These are phyloP conservation scores for Arctocebus calabarensis DNA, from an alignment of 2,797 vertebrate genomes.

Conservation along the genomic window DNA sequence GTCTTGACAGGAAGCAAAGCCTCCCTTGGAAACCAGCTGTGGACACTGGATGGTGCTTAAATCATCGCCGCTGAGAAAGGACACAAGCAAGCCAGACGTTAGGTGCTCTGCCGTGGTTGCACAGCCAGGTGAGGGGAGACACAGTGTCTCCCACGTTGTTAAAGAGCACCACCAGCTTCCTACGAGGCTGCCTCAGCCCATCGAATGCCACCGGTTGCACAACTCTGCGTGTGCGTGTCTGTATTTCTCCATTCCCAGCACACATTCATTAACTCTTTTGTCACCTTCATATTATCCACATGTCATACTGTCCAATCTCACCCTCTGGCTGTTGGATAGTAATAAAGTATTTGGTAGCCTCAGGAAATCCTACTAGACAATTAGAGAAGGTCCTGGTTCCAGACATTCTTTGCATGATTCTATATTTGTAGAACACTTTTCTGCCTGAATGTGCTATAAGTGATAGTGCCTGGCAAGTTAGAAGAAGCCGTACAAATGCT, in stretches of 20 bases:
- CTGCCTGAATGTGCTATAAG: conserved; percentile 58
- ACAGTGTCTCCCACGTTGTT: neutral
- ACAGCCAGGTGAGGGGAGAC: neutral
- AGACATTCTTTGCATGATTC: conserved; percentile 62
- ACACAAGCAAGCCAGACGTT: neutral
- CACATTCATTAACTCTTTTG: neutral
- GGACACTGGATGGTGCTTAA: neutral
- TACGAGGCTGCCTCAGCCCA: neutral
- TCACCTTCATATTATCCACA: neutral
- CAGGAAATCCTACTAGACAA: conserved; percentile 32
- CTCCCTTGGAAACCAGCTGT: neutral
- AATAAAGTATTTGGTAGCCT: neutral
- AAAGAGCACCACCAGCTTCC: neutral
- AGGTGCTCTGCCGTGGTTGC: neutral
- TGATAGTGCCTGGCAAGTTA: conserved; percentile 57
- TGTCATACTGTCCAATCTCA: neutral
- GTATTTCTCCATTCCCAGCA: neutral
- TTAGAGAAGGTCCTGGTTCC: conserved; percentile 63
- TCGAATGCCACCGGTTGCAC: neutral
- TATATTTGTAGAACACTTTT: conserved; percentile 70
- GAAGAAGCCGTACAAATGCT: conserved; percentile 48
- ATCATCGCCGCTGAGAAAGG: neutral
- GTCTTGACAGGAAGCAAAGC: neutral
- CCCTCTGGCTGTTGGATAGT: neutral
- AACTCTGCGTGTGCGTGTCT: neutral